A percentile compares a stretch with the other conserved stretches of the same genome.
Conservation (phyloP, 2,797 vertebrate genomes). For the Chromobotia macracanthus region DNA sequence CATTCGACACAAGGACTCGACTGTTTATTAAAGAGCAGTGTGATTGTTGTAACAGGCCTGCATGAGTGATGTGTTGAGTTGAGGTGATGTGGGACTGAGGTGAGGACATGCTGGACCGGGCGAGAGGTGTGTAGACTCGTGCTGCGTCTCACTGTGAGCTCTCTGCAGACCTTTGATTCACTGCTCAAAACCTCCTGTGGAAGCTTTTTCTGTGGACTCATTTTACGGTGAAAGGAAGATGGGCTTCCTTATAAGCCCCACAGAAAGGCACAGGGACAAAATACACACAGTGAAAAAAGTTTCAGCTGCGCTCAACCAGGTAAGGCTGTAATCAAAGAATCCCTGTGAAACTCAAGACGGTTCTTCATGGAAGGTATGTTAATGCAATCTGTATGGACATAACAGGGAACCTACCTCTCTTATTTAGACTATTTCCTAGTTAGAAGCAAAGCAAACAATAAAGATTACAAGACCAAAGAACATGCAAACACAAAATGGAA, state of each 20-base stretch:
- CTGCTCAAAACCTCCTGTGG: constrained; percentile 41
- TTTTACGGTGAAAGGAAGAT: constrained; percentile 41
- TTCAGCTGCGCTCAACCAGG: too few relatives aligned
- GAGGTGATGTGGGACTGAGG: background rate
- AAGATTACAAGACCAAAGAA: background rate
- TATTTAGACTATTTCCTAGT: background rate
- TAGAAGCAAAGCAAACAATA: background rate
- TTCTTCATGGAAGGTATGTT: constrained; percentile 21
- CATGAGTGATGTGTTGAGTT: constrained; percentile 24
- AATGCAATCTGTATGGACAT: too few relatives aligned
- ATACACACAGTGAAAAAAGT: constrained; percentile 9
- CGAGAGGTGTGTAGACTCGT: constrained; percentile 36
- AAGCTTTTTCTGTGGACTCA: constrained; percentile 43
- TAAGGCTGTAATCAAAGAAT: too few relatives aligned
- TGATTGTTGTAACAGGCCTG: constrained; percentile 40
- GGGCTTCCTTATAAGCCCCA: constrained; percentile 30
- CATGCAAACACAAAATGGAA: background rate
- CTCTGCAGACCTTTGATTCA: constrained; percentile 18
- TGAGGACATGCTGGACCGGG: constrained; percentile 3
- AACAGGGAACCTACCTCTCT: background rate
- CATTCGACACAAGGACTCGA: background rate
- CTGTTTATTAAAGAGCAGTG: constrained; percentile 15
- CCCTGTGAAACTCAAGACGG: background rate
- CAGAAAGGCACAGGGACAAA: constrained; percentile 31
- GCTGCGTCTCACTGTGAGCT: constrained; percentile 25